These are phyloP conservation scores for Brachyhypopomus gauderio DNA, from an alignment of 2,113 vertebrate species.

Conservation along the genomic window DNA sequence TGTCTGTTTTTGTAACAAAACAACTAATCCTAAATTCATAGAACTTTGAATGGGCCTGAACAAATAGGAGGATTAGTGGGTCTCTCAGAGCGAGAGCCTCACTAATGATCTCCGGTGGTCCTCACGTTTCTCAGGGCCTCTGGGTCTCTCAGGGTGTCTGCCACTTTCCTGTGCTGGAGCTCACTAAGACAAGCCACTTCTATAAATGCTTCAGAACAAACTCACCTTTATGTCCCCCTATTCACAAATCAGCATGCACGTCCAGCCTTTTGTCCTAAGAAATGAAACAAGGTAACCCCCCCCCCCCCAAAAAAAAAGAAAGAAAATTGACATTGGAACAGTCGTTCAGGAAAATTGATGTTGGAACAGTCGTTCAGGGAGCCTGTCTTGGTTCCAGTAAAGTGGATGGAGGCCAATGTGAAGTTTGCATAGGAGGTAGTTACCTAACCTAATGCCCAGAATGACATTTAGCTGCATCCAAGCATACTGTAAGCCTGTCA, in stretches of 20 bases:
- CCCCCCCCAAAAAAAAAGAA: not conserved
- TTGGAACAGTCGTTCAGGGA: not conserved
- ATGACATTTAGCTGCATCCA: not conserved
- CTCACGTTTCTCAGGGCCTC: constrained; percentile 74
- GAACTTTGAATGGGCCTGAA: constrained; percentile 76
- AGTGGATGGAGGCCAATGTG: not conserved
- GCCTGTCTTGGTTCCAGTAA: not conserved
- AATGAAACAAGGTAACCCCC: no score
- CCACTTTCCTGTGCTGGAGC: constrained; percentile 73
- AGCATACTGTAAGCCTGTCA: not conserved
- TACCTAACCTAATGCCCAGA: not conserved
- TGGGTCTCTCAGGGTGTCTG: constrained; percentile 59
- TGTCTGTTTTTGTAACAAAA: constrained; percentile 81
- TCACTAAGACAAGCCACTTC: constrained; percentile 69
- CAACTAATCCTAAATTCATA: constrained; percentile 78
- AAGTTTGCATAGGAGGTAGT: not conserved
- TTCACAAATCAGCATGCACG: no score
- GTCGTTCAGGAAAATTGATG: not conserved
- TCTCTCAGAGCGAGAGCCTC: constrained; percentile 74
- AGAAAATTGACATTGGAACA: not conserved
- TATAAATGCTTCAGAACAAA: constrained; percentile 73
- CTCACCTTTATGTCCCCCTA: not conserved
- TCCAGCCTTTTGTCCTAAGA: no score
- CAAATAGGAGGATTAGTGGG: constrained; percentile 77
- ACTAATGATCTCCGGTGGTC: constrained; percentile 79